Conservation (phyloP, 2,888 invertebrate species). For the Noctua janthe region DNA sequence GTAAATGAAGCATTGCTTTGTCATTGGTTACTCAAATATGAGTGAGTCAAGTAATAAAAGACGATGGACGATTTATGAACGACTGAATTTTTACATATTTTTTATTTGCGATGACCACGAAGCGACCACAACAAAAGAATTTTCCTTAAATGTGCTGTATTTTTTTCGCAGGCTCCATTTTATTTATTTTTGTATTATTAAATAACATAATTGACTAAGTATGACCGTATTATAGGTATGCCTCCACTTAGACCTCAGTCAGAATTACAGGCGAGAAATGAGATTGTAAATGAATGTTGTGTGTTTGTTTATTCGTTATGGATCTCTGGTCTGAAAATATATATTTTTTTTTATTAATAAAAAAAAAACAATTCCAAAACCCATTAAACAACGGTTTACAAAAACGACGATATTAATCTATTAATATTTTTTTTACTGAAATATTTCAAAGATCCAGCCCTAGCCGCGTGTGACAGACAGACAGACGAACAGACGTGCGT, state of each 20-base stretch:
- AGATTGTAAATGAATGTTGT: not conserved
- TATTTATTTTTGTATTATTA: not conserved
- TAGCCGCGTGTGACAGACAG: conserved; percentile 50
- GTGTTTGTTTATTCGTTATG: too few species aligned
- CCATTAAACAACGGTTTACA: not conserved
- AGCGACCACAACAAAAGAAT: not conserved
- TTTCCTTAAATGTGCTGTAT: not conserved
- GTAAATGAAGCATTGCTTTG: conserved; percentile 16
- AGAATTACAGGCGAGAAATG: not conserved
- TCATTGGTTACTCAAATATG: not conserved
- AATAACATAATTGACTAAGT: not conserved
- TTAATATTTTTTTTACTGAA: not conserved
- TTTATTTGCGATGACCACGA: not conserved
- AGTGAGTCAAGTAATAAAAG: conserved; percentile 3
- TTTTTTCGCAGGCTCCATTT: not conserved
- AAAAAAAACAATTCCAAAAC: not conserved
- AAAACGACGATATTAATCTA: not conserved
- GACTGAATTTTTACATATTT: not conserved
- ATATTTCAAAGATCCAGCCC: conserved; percentile 32
- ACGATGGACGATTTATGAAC: not conserved
- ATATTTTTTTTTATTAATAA: not conserved
- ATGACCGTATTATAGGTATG: not conserved
- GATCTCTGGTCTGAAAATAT: too few species aligned
- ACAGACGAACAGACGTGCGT: conserved; percentile 61
- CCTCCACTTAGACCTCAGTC: not conserved